Percentiles rank a stretch among this genome's conserved stretches.
These are phyloP conservation scores for Pristionchus maxplancki DNA, from an alignment of 2,888 invertebrate genomes.

Conservation along the genomic window DNA sequence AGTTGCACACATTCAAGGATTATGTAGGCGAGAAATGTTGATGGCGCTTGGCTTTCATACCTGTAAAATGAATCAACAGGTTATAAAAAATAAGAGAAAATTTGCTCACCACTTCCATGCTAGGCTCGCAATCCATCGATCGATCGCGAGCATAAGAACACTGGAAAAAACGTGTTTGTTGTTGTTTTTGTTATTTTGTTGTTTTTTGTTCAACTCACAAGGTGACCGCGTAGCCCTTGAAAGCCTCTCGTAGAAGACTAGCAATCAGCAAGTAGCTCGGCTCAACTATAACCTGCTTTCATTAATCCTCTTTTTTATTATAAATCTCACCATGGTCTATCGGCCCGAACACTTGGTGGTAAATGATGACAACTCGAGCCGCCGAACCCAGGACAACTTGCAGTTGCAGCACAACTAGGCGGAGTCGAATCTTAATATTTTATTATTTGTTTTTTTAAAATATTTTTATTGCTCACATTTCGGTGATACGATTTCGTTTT, in stretches of 20 bases:
- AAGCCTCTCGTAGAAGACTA: not conserved
- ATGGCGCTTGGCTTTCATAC: too few relatives aligned
- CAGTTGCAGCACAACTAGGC: not conserved
- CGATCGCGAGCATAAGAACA: too few relatives aligned
- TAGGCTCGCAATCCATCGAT: too few relatives aligned
- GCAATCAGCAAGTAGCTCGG: not conserved
- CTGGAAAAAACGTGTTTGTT: too few relatives aligned
- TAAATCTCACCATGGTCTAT: not conserved
- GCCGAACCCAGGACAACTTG: not conserved
- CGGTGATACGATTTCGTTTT: not conserved
- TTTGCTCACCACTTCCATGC: too few relatives aligned
- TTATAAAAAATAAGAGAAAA: too few relatives aligned
- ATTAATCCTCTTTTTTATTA: not conserved
- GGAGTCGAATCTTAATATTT: not conserved
- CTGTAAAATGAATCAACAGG: too few relatives aligned
- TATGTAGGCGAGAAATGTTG: too few relatives aligned
- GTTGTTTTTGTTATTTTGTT: too few relatives aligned
- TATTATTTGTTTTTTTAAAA: not conserved
- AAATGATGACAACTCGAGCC: not conserved
- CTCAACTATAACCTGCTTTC: not conserved
- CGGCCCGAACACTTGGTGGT: not conserved
- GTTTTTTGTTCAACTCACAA: too few relatives aligned
- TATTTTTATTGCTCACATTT: not conserved
- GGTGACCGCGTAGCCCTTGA: not conserved
- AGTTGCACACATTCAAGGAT: too few relatives aligned